phyloP scores from a whole-genome alignment of 2,888 invertebrate species.

The Drosophila bunnanda region DNA sequence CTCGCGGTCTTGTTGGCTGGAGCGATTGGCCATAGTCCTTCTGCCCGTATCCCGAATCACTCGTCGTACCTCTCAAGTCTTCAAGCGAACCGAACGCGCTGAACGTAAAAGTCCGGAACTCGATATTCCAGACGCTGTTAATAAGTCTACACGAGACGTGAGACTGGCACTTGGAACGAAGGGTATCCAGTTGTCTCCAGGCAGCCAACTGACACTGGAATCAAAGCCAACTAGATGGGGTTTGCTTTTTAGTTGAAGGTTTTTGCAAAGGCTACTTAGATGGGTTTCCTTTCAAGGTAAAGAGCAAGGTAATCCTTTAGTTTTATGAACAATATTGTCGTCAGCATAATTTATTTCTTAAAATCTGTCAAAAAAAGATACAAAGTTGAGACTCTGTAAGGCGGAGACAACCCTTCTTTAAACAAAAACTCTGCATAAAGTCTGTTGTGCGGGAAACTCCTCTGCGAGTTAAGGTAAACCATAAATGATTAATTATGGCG shows the following conservation, averaged over 20 bases:
- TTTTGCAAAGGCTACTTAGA: neutral
- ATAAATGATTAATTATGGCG: constrained; percentile 66
- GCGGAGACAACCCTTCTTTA: neutral
- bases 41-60: constrained; percentile 14
- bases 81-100: constrained; percentile 20
- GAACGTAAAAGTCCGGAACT: constrained; percentile 55
- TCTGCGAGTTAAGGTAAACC: constrained; percentile 59
- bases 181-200: neutral
- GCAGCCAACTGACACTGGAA: constrained; percentile 18
- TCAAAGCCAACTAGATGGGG: neutral
- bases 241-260: too few relatives aligned
- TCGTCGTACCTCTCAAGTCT: constrained; percentile 12
- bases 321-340: neutral
- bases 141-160: constrained; percentile 58
- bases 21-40: constrained; percentile 65
- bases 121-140: constrained; percentile 67
- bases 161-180: constrained; percentile 20
- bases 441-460: constrained; percentile 1
- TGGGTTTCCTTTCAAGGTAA: too few relatives aligned
- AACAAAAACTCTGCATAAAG: neutral
- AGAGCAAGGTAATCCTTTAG: too few relatives aligned
- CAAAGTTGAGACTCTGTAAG: neutral
- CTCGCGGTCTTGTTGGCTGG: constrained; percentile 51
- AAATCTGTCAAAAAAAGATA: too few relatives aligned
- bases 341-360: neutral